A percentile compares a stretch with the other conserved stretches of the same genome.
These are phyloP conservation scores for Drosophila mayaguana DNA, from an alignment of 2,888 invertebrate species.

Conservation along the genomic window DNA sequence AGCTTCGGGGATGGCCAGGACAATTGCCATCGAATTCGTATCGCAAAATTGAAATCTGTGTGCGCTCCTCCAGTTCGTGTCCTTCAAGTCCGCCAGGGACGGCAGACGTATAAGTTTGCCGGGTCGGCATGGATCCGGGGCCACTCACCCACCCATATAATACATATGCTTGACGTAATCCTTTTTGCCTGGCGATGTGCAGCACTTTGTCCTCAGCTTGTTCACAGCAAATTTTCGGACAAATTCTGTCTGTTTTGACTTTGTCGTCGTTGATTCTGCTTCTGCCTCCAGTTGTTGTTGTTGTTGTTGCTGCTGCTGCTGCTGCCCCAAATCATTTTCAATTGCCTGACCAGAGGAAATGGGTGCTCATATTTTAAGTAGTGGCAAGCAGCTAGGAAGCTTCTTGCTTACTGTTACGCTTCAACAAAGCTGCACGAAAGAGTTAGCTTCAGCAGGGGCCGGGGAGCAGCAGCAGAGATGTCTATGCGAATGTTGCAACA, in stretches of 20 bases:
- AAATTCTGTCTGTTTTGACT: constrained; percentile 81
- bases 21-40: constrained; percentile 78
- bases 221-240: constrained; percentile 78
- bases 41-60: constrained; percentile 81
- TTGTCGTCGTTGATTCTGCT: constrained; percentile 39
- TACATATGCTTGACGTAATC: constrained; percentile 82
- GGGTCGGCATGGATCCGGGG: not conserved
- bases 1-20: constrained; percentile 60
- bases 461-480: constrained; percentile 5
- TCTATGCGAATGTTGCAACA: constrained; percentile 57
- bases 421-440: constrained; percentile 68
- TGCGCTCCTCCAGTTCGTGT: constrained; percentile 48
- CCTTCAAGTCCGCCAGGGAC: constrained; percentile 49
- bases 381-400: constrained; percentile 67
- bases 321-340: constrained; percentile 76
- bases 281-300: not conserved
- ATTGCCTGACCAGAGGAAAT: constrained; percentile 80
- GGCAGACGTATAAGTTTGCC: constrained; percentile 71
- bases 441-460: constrained; percentile 39
- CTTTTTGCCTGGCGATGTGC: constrained; percentile 76
- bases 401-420: constrained; percentile 81
- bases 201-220: constrained; percentile 79
- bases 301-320: constrained; percentile 27
- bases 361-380: constrained; percentile 80
- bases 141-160: constrained; percentile 64